phyloP scores from a whole-genome alignment of 2,797 vertebrate genomes.

The Rousettus madagascariensis region DNA sequence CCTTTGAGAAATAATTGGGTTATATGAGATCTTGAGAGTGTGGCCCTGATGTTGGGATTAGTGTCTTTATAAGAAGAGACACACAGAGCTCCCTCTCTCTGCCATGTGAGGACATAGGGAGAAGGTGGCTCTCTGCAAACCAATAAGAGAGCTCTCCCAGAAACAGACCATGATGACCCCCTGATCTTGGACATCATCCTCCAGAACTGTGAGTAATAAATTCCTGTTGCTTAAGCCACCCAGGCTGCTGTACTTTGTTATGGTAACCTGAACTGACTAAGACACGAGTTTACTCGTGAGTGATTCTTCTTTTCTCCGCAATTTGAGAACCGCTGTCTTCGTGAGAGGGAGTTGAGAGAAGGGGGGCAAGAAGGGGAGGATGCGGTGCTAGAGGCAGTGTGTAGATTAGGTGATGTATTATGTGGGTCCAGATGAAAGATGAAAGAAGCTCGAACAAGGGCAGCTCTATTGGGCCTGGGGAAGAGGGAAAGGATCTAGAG shows the following conservation, averaged over 20 bases:
- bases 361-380: fast-evolving
- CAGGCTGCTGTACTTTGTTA: background rate
- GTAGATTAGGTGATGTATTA: background rate
- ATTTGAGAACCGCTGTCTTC: background rate
- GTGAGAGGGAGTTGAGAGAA: background rate
- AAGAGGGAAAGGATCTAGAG: background rate
- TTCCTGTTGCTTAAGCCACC: background rate
- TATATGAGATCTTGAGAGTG: background rate
- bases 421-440: background rate
- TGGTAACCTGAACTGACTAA: background rate
- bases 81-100: background rate
- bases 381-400: background rate
- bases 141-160: background rate
- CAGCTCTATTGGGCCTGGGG: background rate
- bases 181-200: background rate
- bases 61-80: background rate
- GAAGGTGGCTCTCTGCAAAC: background rate
- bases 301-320: background rate
- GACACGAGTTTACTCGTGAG: background rate
- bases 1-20: background rate
- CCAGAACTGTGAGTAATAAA: background rate
- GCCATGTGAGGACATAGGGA: background rate
- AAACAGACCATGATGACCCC: background rate
- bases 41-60: background rate
- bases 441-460: background rate